A percentile compares a stretch with the other conserved stretches of the same genome.
Evolutionary conservation across 2,797 vertebrate genomes (phyloP).

Genomic region (Botia kubotai): DNA sequence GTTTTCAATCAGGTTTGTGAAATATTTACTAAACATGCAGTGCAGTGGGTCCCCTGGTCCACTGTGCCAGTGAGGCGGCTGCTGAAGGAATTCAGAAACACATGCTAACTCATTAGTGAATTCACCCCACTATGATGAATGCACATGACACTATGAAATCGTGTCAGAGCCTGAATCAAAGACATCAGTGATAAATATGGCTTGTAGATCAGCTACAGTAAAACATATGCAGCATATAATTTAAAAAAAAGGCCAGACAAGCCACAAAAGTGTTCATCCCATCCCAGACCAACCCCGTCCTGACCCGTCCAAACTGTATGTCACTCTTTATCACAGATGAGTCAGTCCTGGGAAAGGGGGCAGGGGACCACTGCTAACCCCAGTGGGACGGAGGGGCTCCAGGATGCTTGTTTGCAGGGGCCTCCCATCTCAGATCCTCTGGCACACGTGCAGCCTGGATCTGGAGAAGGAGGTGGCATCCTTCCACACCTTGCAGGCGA

Average conservation of each 20-base stretch:
- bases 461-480: slow-evolving; percentile 95
- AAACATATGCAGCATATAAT: slow-evolving; percentile 51
- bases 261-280: slow-evolving; percentile 55
- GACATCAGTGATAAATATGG: slow-evolving; percentile 50
- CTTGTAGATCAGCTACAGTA: slow-evolving; percentile 47
- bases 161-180: not conserved
- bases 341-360: slow-evolving; percentile 44
- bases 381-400: slow-evolving; percentile 14
- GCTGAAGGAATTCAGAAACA: too few species aligned
- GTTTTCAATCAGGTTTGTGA: too few species aligned
- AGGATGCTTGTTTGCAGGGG: slow-evolving; percentile 16
- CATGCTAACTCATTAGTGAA: too few species aligned
- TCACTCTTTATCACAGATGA: slow-evolving; percentile 46
- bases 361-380: not conserved
- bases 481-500: slow-evolving; percentile 98
- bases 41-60: too few species aligned
- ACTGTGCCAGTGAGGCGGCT: too few species aligned
- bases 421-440: slow-evolving; percentile 84
- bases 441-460: slow-evolving; percentile 97
- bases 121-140: too few species aligned
- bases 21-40: too few species aligned
- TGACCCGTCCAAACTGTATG: slow-evolving; percentile 6
- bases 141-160: too few species aligned
- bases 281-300: slow-evolving; percentile 30
- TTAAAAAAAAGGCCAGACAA: slow-evolving; percentile 15